These are phyloP conservation scores for Phylloscopus whistleri DNA, from an alignment of 2,113 vertebrate species.

Conservation along the genomic window DNA sequence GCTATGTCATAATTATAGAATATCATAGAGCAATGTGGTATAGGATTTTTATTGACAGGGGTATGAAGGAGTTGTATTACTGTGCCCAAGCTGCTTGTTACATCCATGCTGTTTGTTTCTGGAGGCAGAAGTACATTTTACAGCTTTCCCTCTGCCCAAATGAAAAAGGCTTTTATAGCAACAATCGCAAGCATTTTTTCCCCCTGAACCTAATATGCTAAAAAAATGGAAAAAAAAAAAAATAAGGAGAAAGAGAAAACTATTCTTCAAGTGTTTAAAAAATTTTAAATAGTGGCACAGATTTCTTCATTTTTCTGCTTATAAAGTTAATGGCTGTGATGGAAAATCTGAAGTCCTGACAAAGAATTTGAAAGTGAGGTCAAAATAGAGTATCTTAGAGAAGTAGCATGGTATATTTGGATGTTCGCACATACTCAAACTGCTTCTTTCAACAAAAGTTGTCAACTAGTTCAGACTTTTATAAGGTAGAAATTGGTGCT, in stretches of 20 bases:
- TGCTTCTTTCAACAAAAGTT: neutral
- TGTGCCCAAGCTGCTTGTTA: neutral
- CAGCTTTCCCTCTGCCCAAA: neutral
- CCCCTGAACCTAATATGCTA: neutral
- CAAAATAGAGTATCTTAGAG: neutral
- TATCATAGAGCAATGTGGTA: neutral
- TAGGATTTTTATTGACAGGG: neutral
- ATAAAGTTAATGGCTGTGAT: neutral
- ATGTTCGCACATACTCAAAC: neutral
- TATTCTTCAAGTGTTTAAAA: neutral
- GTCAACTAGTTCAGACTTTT: neutral
- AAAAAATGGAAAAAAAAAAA: neutral
- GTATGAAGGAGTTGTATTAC: neutral
- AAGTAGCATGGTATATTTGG: neutral
- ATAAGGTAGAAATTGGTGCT: neutral
- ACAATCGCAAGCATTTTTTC: neutral
- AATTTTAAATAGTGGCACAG: neutral
- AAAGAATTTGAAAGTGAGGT: neutral
- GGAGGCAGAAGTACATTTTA: neutral
- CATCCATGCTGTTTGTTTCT: neutral
- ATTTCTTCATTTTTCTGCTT: neutral
- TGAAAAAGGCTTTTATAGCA: neutral
- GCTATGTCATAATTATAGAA: neutral
- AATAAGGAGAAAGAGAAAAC: neutral
- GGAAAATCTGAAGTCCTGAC: neutral